Conservation (phyloP, 2,113 vertebrate genomes). For the Mesitornis unicolor region DNA sequence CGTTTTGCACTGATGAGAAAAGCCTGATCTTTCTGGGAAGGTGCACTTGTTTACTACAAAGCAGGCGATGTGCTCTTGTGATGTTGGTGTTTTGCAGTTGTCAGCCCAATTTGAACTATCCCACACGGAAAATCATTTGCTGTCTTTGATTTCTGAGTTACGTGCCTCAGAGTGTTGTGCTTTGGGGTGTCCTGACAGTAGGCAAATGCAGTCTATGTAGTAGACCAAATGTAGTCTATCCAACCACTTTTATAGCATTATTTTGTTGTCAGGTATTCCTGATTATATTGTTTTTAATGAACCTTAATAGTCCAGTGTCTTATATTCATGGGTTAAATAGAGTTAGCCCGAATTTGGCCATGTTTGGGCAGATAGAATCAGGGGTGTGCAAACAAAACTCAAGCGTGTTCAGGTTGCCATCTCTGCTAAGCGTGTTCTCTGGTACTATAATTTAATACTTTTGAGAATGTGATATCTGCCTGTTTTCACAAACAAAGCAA, state of each 20-base stretch:
- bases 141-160: neutral
- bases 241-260: neutral
- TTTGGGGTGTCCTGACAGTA: neutral
- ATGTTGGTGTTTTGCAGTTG: neutral
- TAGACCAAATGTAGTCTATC: neutral
- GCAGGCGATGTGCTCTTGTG: neutral
- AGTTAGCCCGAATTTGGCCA: neutral
- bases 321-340: neutral
- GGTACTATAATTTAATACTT: neutral
- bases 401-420: neutral
- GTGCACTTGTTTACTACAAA: neutral
- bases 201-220: neutral
- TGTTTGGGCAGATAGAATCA: neutral
- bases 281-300: neutral
- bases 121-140: neutral
- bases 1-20: neutral
- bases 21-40: neutral
- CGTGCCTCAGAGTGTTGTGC: neutral
- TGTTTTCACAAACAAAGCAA: neutral
- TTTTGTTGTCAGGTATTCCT: neutral
- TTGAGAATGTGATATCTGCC: neutral
- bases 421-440: neutral
- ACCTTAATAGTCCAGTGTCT: neutral
- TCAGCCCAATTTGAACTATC: neutral
- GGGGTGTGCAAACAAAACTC: neutral